Evolutionary conservation across 2,888 invertebrate species (phyloP).

Genomic region (Eristalis intricaria): DNA sequence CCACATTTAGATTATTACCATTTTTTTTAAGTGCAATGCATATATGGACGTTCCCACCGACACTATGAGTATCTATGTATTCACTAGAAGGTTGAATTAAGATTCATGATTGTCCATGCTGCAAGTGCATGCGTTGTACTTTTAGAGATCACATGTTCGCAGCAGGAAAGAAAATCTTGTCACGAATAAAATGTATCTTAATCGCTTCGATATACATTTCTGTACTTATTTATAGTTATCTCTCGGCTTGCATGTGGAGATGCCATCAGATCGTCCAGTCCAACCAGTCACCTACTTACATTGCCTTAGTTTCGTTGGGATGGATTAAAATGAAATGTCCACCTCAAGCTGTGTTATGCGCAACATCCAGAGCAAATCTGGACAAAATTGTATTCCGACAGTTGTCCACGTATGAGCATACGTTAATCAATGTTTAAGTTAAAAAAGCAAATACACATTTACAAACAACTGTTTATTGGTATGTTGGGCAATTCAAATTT

Average conservation of each 20-base stretch:
- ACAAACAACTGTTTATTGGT: constrained; percentile 49
- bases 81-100: neutral
- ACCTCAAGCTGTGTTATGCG: too few species aligned
- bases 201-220: too few species aligned
- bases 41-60: neutral
- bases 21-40: neutral
- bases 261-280: too few species aligned
- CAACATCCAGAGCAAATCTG: too few species aligned
- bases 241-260: too few species aligned
- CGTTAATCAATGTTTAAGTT: neutral
- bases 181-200: neutral
- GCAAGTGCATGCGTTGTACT: neutral
- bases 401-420: too few species aligned
- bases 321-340: too few species aligned
- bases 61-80: neutral
- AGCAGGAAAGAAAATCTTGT: neutral
- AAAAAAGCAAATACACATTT: constrained; percentile 24
- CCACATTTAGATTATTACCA: too few species aligned
- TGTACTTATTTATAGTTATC: too few species aligned
- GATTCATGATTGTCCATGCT: neutral
- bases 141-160: neutral
- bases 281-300: too few species aligned
- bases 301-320: too few species aligned
- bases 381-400: too few species aligned
- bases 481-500: constrained; percentile 40